Percentiles rank a stretch among this genome's conserved stretches.
Conservation (phyloP, 2,888 invertebrate genomes). For the Heliconius erato region DNA sequence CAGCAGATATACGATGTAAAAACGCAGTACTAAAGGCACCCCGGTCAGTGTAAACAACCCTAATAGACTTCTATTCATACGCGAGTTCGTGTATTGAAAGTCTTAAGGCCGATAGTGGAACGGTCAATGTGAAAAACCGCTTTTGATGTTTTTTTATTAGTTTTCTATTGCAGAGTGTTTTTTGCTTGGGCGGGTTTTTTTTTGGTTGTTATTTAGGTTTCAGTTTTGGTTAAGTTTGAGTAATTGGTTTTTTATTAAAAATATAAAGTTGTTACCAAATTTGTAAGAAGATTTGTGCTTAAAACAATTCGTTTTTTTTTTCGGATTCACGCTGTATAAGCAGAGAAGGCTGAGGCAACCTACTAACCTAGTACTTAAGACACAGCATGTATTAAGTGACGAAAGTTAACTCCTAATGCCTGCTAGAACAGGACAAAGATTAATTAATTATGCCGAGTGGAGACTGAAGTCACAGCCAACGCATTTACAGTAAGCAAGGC, state of each 20-base stretch:
- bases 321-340: too few relatives aligned
- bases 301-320: too few relatives aligned
- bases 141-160: constrained; percentile 42
- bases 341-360: too few relatives aligned
- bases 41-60: constrained; percentile 80
- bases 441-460: too few relatives aligned
- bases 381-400: too few relatives aligned
- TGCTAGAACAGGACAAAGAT: too few relatives aligned
- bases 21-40: constrained; percentile 77
- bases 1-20: constrained; percentile 53
- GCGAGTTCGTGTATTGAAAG: constrained; percentile 52
- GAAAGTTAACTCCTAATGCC: too few relatives aligned
- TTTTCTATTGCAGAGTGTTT: constrained; percentile 36
- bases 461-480: too few relatives aligned
- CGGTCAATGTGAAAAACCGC: constrained; percentile 47
- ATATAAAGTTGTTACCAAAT: too few relatives aligned
- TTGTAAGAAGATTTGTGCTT: too few relatives aligned
- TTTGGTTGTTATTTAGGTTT: not conserved
- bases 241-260: not conserved
- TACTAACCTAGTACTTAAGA: too few relatives aligned
- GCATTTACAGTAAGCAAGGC: too few relatives aligned
- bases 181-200: not conserved
- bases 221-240: not conserved
- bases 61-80: constrained; percentile 75
- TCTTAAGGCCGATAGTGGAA: constrained; percentile 52